Evolutionary conservation across 2,888 invertebrate species (phyloP).

Genomic region (Epiblema foenella): DNA sequence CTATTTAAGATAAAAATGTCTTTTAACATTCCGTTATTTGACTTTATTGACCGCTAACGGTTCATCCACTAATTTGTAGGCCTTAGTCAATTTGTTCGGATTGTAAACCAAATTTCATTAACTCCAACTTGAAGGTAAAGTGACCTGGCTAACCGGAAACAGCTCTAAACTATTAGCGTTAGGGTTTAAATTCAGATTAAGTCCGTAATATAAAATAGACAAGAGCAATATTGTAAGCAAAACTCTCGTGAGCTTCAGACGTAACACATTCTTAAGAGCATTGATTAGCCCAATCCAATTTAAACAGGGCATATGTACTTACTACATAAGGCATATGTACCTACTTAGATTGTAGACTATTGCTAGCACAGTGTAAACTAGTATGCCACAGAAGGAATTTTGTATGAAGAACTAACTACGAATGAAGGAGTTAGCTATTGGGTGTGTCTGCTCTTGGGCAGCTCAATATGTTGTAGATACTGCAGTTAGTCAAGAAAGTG

Average conservation of each 20-base stretch:
- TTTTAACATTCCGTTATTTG: slow-evolving; percentile 32
- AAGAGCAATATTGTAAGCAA: no score
- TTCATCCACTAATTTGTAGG: slow-evolving; percentile 32
- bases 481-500: no score
- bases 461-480: no score
- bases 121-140: background rate
- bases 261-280: no score
- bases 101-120: slow-evolving; percentile 34
- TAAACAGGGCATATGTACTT: no score
- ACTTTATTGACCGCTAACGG: slow-evolving; percentile 37
- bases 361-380: background rate
- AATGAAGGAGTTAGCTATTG: slow-evolving; percentile 3
- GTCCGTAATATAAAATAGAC: no score
- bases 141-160: slow-evolving; percentile 10
- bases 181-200: no score
- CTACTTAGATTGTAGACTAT: no score
- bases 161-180: background rate
- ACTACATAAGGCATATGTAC: no score
- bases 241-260: no score
- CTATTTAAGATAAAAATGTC: slow-evolving; percentile 33
- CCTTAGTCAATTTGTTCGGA: slow-evolving; percentile 25
- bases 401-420: background rate
- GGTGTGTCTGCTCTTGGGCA: no score
- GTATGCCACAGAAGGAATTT: slow-evolving; percentile 1
- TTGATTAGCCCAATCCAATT: no score